Evolutionary conservation across 2,888 invertebrate species (phyloP), one percentile per base, ranked within the genome.

Genomic region (Nebria brevicollis): DNA sequence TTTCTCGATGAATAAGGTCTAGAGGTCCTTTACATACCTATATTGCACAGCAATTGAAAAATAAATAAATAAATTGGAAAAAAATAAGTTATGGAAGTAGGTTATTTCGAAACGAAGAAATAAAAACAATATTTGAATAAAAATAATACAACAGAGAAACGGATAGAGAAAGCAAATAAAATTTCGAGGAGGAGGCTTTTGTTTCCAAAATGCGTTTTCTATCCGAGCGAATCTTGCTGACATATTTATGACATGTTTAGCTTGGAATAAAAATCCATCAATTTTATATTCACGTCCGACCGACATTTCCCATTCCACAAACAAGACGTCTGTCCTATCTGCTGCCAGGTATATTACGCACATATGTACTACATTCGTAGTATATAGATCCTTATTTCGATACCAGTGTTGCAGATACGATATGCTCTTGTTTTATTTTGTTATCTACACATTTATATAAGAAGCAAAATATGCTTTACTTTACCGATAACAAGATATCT

Each of bases 161-260:
- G 8, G 54, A 54, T 8, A 54, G 54, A 3, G 70, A 70, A 70
- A 26, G 15, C 70, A 70, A 70, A 70, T 70, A 70, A 26, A 70
- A 15, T 70, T 70, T 70, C 34, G n/a, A 11, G 25, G n/a, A 11
- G 25, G 4, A 54, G 25, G 70, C 70, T 70, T 70, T 70, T 70
- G 25, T 70, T 70, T 70, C 70, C 70, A 70, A 66, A 77, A 78
- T 73, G 73, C 66, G 66, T 73, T 78, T 78, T 78, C 78, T 15
- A 73, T 73, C 43, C 68, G 75, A 70, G 42, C 79, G 75, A 79
- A 75, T 73, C 79, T 66, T 20, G 66, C 74, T 75, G 79, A 79
- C 79, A 79, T 79, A 79, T 79, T 75, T 79, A 79, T 74, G 79
- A 79, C 68, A 79, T 75, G 79, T 79, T 79, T 79, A 79, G 79